Conservation (phyloP, 2,888 invertebrate genomes). For the Dryobotodes eremita region DNA sequence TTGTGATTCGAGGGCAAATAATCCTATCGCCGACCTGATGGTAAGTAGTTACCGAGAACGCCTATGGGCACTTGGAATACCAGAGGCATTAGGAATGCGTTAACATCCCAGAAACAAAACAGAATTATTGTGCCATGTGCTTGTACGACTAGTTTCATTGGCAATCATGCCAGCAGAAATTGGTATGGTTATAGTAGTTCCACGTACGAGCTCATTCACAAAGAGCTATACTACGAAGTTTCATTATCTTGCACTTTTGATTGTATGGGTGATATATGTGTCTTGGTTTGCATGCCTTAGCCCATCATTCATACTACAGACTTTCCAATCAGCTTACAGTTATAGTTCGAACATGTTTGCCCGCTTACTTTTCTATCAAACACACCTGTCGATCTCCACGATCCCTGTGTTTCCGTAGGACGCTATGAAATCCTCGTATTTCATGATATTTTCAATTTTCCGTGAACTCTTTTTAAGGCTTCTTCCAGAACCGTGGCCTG, state of each 20-base stretch:
- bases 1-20: neutral
- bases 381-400: neutral
- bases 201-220: neutral
- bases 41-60: neutral
- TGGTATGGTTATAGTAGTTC: neutral
- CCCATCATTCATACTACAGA: no score
- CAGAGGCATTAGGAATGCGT: neutral
- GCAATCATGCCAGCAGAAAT: neutral
- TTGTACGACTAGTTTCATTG: neutral
- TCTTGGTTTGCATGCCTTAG: neutral
- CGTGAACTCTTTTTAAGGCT: neutral
- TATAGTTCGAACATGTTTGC: no score
- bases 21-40: neutral
- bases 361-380: neutral
- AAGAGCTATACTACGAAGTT: neutral
- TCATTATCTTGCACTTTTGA: neutral
- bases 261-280: neutral
- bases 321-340: constrained; percentile 1
- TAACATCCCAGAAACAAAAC: neutral
- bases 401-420: no score
- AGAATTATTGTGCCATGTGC: no score
- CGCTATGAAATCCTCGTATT: neutral
- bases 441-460: neutral
- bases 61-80: neutral
- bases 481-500: neutral